These are phyloP conservation scores for Raphicerus campestris DNA, from an alignment of 2,113 vertebrate species.

Conservation along the genomic window DNA sequence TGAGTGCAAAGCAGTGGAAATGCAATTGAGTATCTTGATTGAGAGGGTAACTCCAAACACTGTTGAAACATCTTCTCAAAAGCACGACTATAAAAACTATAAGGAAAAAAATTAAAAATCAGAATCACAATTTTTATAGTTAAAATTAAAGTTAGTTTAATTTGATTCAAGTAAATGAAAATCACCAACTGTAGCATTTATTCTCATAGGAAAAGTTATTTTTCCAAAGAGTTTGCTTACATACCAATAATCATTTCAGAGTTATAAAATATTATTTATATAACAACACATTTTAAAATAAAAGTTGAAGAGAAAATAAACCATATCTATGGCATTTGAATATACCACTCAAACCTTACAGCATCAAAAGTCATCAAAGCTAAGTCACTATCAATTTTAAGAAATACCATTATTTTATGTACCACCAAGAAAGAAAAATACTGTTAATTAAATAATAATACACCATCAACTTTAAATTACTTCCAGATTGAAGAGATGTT, in stretches of 20 bases:
- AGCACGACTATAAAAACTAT: slow-evolving; percentile 98
- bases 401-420: background rate
- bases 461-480: background rate
- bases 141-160: slow-evolving; percentile 30
- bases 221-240: background rate
- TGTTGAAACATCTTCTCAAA: slow-evolving; percentile 99
- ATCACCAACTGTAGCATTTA: background rate
- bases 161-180: slow-evolving; percentile 15
- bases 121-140: slow-evolving; percentile 5
- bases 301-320: background rate
- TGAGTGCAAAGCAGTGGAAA: slow-evolving; percentile 98
- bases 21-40: slow-evolving; percentile 96
- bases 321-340: background rate
- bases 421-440: background rate
- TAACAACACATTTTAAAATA: background rate
- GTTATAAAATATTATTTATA: background rate
- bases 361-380: slow-evolving; percentile 20
- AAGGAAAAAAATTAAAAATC: slow-evolving; percentile 60
- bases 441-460: background rate
- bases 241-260: background rate
- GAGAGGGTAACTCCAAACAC: slow-evolving; percentile 98
- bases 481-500: background rate
- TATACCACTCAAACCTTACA: background rate
- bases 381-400: background rate
- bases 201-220: background rate